Evolutionary conservation across 2,113 vertebrate genomes (phyloP), one percentile per base, ranked within the genome.

Genomic region (Prinia subflava): DNA sequence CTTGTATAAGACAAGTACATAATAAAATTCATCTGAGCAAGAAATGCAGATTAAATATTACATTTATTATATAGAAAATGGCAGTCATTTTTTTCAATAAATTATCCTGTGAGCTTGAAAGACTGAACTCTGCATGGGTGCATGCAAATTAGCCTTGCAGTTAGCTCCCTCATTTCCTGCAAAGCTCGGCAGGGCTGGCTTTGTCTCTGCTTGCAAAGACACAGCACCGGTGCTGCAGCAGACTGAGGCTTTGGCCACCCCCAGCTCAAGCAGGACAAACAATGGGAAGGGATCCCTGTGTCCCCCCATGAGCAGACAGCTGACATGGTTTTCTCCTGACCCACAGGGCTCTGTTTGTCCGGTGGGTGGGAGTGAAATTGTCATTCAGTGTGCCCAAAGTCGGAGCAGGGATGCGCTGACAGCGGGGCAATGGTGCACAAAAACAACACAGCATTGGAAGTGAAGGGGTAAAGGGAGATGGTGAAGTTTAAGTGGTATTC

Each of bases 21-120:
- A 76, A 94, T 85, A 89, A 95, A 91, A 94, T 73, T 42, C 56
- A n/a, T 87, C 75, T 65, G 27, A 90, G 39, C 23, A 80, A 92
- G 56, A 55, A 87, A 15, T 74, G 46, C 53, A 89, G 74, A 92
- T 94, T 89, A 91, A 91, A 82, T 79, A 87, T 83, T 82, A 14
- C 35, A 75, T 82, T 84, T 89, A 92, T 60, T 59, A 64, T 64
- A 82, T 9, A 65, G 56, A 47, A 78, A 92, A 91, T 11, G 25
- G 14, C 7, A 92, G 55, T 18, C n/a, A 56, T 89, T 95, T 91
- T 20, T 90, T 94, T 80, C 67, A 69, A 60, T 92, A 73, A 87
- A 77, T 95, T 89, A 62, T 37, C 65, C 77, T 25, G 28, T 30
- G 80, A 75, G 31, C 67, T 50, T 69, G 56, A 73, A 94, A 89